Evolutionary conservation across 2,797 vertebrate species (phyloP).

Genomic region (Brachymystax lenok): DNA sequence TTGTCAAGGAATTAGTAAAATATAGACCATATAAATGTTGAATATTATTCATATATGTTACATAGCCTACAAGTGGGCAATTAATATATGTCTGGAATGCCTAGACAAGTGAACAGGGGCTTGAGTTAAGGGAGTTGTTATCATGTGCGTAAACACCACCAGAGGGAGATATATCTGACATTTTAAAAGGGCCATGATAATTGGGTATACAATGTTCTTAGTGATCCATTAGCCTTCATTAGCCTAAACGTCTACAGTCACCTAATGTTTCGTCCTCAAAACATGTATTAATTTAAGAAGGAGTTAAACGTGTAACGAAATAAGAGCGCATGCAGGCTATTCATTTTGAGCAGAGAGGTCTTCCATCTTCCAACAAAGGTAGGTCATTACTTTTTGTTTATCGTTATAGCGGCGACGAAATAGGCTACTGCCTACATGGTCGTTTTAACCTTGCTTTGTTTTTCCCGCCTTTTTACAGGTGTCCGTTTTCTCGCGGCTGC

Average conservation of each 20-base stretch:
- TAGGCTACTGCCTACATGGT: background rate
- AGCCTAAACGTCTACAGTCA: background rate
- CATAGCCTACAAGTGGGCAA: no score
- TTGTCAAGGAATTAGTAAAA: no score
- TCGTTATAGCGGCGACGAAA: background rate
- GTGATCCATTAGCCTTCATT: background rate
- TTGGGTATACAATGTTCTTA: background rate
- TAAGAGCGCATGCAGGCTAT: background rate
- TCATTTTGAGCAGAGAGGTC: background rate
- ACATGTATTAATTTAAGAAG: background rate
- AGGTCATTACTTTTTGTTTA: background rate
- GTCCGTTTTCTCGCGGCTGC: slow-evolving; percentile 48
- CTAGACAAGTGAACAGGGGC: no score
- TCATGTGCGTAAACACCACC: no score
- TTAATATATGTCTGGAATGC: no score
- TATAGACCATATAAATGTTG: no score
- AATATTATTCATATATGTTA: no score
- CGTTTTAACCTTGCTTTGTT: slow-evolving; percentile 7
- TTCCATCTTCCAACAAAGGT: background rate
- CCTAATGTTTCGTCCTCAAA: background rate
- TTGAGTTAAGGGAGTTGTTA: no score
- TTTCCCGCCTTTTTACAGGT: slow-evolving; percentile 41
- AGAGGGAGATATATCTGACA: background rate
- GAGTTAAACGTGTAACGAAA: background rate
- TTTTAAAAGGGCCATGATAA: background rate